Evolutionary conservation across 2,113 vertebrate genomes (phyloP), one percentile per base, ranked within the genome.

Genomic region (Bombycilla garrulus): DNA sequence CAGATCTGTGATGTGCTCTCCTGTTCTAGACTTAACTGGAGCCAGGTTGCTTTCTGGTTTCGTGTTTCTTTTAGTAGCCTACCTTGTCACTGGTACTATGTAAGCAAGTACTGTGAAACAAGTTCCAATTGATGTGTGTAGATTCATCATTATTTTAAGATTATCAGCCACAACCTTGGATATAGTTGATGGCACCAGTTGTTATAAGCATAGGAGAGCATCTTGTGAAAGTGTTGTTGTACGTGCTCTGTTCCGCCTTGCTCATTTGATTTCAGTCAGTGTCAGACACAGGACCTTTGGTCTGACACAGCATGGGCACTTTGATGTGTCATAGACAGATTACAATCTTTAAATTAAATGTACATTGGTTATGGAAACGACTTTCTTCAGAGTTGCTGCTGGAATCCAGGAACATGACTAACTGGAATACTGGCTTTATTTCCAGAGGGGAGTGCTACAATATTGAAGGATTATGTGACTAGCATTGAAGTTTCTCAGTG

Each of bases 41-140:
- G 6, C 15, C 16, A 47, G 7, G 4, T 4, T 66, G 7, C 45
- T 69, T 38, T 89, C 24, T 54, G 8, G 8, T 0, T 42, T 78
- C 35, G 15, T 70, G 28, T 11, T 19, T 86, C 72, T 36, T 36
- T 54, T 14, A 12, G n/a, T 51, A 81, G 25, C 21, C 20, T 77
- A 0, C 11, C 7, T 84, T 61, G 58, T 77, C 11, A 5, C 2
- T 42, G 7, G 10, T 40, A 11, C 13, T 61, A 16, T 35, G 61
- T 84, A 94, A 36, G 5, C 10, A 9, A 38, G 38, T 38, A 38
- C 38, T 38, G 38, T 38, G 38, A 38, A 12, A 28, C 9, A 54
- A 25, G 11, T 83, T 88, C 29, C 26, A 69, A 1, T 12, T 67
- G 20, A 14, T 54, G 25, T 0, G 0, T 31, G 3, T 56, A 29